Percentiles rank a stretch among this genome's conserved stretches.
phyloP scores from a whole-genome alignment of 2,797 vertebrate species.

The Trachops cirrhosus region DNA sequence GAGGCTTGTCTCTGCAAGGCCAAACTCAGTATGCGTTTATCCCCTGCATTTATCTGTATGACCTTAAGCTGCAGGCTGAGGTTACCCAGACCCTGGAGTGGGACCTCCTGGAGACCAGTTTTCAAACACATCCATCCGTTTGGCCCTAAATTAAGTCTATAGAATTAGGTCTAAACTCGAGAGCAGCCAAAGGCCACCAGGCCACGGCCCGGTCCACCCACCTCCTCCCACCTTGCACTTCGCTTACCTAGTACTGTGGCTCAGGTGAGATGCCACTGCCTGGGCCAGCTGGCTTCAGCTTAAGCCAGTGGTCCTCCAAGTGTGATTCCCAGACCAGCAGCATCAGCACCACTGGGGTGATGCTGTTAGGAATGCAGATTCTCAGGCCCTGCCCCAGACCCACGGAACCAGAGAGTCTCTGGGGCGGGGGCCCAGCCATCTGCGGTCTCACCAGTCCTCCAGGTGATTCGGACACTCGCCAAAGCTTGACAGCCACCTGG shows the following conservation, averaged over 20 bases:
- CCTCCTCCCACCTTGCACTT: background rate
- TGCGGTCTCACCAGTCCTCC: background rate
- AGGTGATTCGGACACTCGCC: background rate
- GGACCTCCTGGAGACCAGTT: background rate
- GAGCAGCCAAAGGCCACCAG: background rate
- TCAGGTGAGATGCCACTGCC: background rate
- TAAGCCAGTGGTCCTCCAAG: background rate
- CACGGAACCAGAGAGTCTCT: background rate
- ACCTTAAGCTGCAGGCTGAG: background rate
- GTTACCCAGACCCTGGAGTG: background rate
- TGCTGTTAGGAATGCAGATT: background rate
- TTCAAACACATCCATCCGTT: background rate
- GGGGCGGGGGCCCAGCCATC: background rate
- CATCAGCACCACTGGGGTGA: background rate
- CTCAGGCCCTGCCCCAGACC: background rate
- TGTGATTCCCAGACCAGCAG: background rate
- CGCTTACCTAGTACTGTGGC: background rate
- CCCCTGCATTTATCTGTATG: background rate
- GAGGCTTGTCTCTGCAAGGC: background rate
- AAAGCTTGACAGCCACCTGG: background rate
- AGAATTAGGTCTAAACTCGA: background rate
- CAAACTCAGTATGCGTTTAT: background rate
- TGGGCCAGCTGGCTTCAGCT: background rate
- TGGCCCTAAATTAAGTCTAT: background rate
- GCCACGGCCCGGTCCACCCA: background rate